phyloP scores from a whole-genome alignment of 2,888 invertebrate genomes.

The Ophion slaviceki region DNA sequence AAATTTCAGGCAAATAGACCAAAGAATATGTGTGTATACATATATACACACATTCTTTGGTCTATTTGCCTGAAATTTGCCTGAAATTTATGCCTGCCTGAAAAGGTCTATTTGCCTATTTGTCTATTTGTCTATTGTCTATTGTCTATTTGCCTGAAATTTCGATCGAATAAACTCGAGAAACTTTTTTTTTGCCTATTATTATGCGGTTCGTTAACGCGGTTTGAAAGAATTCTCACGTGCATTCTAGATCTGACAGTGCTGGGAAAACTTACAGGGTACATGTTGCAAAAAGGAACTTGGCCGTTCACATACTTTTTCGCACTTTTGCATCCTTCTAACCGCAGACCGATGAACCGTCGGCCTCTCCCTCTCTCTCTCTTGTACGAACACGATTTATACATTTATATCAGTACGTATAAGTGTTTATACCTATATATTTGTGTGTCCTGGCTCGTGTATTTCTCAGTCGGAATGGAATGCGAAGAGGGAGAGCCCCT shows the following conservation, averaged over 20 bases:
- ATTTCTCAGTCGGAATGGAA: conserved; percentile 58
- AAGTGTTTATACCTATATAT: conserved; percentile 1
- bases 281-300: conserved; percentile 20
- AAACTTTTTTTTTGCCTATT: too few relatives aligned
- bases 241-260: conserved; percentile 5
- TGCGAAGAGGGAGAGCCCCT: conserved; percentile 46
- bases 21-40: too few relatives aligned
- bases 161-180: too few relatives aligned
- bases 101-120: too few relatives aligned
- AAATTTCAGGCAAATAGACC: too few relatives aligned
- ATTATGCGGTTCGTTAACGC: not conserved
- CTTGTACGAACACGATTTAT: not conserved
- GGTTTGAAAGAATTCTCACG: conserved; percentile 34
- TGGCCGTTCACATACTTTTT: conserved; percentile 36
- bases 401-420: not conserved
- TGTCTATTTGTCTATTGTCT: too few relatives aligned
- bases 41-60: too few relatives aligned
- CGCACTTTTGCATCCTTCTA: conserved; percentile 31
- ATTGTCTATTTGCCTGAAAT: too few relatives aligned
- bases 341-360: not conserved
- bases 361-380: conserved; percentile 1
- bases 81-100: too few relatives aligned
- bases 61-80: too few relatives aligned
- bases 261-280: conserved; percentile 2
- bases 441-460: conserved; percentile 18